Evolutionary conservation across 1,140 invertebrate species (phyloP).

Genomic region (Vanessa atalanta): DNA sequence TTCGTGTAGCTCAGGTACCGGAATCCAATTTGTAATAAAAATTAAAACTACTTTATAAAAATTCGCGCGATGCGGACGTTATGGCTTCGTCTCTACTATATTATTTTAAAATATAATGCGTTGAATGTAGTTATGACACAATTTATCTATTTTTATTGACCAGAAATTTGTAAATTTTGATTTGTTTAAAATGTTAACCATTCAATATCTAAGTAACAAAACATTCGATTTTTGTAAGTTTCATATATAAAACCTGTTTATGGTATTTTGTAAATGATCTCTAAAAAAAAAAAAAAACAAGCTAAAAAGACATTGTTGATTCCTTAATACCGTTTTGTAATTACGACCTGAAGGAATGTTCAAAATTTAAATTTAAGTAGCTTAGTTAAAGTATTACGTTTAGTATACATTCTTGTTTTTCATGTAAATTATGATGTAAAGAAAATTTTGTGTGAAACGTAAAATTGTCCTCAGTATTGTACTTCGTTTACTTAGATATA

Average conservation of each 20-base stretch:
- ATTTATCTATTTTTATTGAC: too few relatives aligned
- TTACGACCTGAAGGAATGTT: constrained; percentile 13
- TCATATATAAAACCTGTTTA: background rate
- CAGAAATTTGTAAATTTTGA: background rate
- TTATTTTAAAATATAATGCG: too few relatives aligned
- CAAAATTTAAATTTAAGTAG: constrained; percentile 17
- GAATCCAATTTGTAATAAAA: too few relatives aligned
- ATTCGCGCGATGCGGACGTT: too few relatives aligned
- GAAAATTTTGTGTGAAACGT: constrained; percentile 1
- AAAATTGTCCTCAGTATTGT: constrained; percentile 2
- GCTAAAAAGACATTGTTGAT: background rate
- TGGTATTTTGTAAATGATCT: constrained; percentile 14
- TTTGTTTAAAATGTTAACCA: background rate
- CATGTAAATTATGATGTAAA: background rate
- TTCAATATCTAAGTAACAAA: background rate
- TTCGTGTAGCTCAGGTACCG: too few relatives aligned
- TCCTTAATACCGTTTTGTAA: background rate
- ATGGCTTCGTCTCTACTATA: too few relatives aligned
- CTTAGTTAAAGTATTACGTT: constrained; percentile 1
- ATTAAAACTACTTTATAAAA: too few relatives aligned
- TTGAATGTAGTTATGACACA: too few relatives aligned
- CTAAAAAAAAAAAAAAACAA: background rate
- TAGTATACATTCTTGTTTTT: constrained; percentile 1
- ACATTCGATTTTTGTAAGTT: background rate
- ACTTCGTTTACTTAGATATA: constrained; percentile 3